Base-by-base conservation (phyloP, 2,888 invertebrate genomes). In the Sycophila texana region DNA sequence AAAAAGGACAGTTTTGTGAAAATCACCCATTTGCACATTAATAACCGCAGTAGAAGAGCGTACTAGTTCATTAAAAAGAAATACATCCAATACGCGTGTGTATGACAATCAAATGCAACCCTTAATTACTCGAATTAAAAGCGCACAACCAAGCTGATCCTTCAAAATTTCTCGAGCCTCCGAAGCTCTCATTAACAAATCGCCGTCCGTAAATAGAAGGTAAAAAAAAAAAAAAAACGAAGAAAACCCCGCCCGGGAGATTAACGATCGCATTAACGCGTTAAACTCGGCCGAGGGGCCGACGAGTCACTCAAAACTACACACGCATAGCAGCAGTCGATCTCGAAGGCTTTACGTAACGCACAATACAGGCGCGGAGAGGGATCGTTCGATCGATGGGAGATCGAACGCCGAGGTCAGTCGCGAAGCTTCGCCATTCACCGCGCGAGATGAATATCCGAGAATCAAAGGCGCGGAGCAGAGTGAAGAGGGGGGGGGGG, bases 381-480 rank as follows among this genome's bases (percentile, higher is more conserved):
- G 58, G 66, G 66, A 74, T 67, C 58, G 66, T 66, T n/a, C 20
- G 71, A 72, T 72, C 79, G 79, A 80, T 80, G 61, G 16, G 49
- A 80, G 60, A 80, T 80, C 63, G 76, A 80, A 80, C 30, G 63
- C 51, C 79, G 74, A 78, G 78, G 73, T 70, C 79, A 66, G 53
- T 13, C 10, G 22, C 18, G 20, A 26, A n/a, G 30, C 30, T 10
- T 14, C n/a, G 47, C 58, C 39, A 18, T 22, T 20, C n/a, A 18
- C 39, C 47, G 83, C 81, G 84, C 84, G 79, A 82, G 84, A 83
- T 82, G 78, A 82, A 81, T 82, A 78, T 83, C 85, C 84, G 82
- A 84, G 84, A 86, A 86, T 86, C 84, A 84, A 85, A 84, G 79
- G 76, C 49, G n/a, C 60, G 57, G 18, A 1, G 39, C 55, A n/a